Evolutionary conservation across 2,797 vertebrate genomes (phyloP), one percentile per base, ranked within the genome.

Genomic region (Cygnus olor): DNA sequence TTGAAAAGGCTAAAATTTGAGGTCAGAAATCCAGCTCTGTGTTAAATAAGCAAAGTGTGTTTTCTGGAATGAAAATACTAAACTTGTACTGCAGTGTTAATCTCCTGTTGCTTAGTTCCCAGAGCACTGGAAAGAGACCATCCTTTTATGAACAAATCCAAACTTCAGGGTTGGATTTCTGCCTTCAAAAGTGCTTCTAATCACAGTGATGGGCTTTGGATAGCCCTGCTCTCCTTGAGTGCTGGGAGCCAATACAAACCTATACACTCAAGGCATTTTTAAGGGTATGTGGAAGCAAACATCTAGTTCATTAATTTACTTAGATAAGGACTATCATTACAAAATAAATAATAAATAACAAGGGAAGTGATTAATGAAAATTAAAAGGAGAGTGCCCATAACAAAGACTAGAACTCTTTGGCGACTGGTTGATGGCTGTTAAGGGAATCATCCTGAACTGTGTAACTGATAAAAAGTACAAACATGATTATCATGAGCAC

Each of bases 111-210:
- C 6, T 21, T 19, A 20, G 6, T n/a, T 83, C 30, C 63, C 1
- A 3, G 53, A 15, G 20, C 36, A 63, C 24, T 70, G 30, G 17
- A 36, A 85, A 84, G 57, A 40, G 40, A 58, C 27, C 8, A 30
- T 19, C 10, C 4, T 4, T 10, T 72, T 40, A 45, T 4, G 11
- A 86, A 70, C 11, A 6, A 80, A 71, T 30, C 30, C 17, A 64
- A 15, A 28, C 6, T 76, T 60, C 1, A 0, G 9, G 1, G 0
- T 15, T 42, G 8, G 34, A 34, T n/a, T 54, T 6, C 17, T 80
- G 57, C 17, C 58, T 80, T 60, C 73, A 80, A n/a, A 82, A 53
- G 11, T 73, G 57, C 20, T 25, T 77, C 79, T 80, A 63, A 34
- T 79, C n/a, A 58, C 20, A 66, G 28, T 7, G 34, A 44, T 18